Evolutionary conservation across 2,797 vertebrate genomes (phyloP), one percentile per base, ranked within the genome.

Genomic region (Squalus acanthias): DNA sequence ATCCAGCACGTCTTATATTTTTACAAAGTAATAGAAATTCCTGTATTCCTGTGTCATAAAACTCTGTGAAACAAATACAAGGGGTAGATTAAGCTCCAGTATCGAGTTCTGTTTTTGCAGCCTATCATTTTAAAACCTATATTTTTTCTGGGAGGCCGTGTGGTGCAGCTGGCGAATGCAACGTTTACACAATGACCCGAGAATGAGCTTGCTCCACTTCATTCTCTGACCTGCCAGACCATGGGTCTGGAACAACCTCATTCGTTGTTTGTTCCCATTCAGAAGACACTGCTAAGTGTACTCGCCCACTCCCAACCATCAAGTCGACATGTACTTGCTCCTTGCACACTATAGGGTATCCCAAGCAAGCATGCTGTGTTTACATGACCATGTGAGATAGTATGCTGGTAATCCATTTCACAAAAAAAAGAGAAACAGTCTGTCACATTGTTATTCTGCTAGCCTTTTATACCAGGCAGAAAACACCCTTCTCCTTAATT

Each of bases 41-140:
- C 46, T 95, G 39, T 95, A 74, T 95, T 72, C 93, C 67, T 95
- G 63, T 94, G 65, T 70, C 65, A 94, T 70, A 94, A 94, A 69
- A 70, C 92, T 94, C 20, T 70, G 22, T 15, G 93, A 74, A 95
- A 53, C 65, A 95, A 95, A 72, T 95, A 70, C 39, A 53, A 92
- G 39, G 76, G 39, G 33, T 72, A 72, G 67, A 50, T 50, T 70
- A 95, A 95, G 65, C 92, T 46, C n/a, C 17, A 60, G 92, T 94
- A 94, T 94, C 92, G 3, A 39, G 65, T 95, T 95, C 46, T 72
- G 93, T 72, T 95, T 95, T 95, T 29, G 46, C 93, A 95, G 29
- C 46, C 9, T 95, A 22, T 95, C 93, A 95, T 74, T 95, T 70
- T 29, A 26, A 72, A 74, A 95, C 69, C 93, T 95, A 29, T 95